phyloP scores from a whole-genome alignment of 2,888 invertebrate species.

The Dynastes tityus region DNA sequence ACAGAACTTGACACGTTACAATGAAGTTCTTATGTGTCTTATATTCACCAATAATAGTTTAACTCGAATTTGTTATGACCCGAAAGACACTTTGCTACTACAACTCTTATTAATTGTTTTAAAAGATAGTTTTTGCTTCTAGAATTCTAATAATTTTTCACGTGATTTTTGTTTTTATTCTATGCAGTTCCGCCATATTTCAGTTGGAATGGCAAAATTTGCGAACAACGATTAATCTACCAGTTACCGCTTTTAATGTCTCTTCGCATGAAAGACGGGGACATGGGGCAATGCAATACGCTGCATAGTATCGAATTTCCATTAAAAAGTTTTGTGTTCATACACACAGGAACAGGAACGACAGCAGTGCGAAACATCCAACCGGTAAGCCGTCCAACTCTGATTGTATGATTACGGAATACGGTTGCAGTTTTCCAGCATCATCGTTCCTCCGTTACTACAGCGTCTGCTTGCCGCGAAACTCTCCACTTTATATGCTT shows the following conservation, averaged over 20 bases:
- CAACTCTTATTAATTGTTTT: no score
- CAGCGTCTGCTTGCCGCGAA: background rate
- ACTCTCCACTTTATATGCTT: background rate
- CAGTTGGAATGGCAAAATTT: no score
- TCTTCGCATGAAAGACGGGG: background rate
- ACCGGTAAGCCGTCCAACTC: background rate
- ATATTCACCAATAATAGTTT: no score
- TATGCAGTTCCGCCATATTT: no score
- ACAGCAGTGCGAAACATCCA: background rate
- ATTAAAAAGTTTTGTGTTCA: conserved; percentile 11
- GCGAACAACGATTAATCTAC: no score
- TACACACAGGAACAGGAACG: background rate
- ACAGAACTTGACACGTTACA: no score
- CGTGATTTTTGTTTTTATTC: no score
- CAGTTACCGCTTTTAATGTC: background rate
- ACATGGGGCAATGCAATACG: background rate
- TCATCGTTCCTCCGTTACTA: background rate
- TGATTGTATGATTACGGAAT: conserved; percentile 23
- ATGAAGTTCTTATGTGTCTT: no score
- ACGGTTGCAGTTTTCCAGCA: conserved; percentile 9
- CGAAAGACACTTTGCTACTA: no score
- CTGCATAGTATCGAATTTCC: conserved; percentile 22
- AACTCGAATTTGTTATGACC: no score
- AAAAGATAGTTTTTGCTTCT: no score
- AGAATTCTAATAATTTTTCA: no score